Conservation (phyloP, 2,797 vertebrate genomes). For the Thunnus albacares region DNA sequence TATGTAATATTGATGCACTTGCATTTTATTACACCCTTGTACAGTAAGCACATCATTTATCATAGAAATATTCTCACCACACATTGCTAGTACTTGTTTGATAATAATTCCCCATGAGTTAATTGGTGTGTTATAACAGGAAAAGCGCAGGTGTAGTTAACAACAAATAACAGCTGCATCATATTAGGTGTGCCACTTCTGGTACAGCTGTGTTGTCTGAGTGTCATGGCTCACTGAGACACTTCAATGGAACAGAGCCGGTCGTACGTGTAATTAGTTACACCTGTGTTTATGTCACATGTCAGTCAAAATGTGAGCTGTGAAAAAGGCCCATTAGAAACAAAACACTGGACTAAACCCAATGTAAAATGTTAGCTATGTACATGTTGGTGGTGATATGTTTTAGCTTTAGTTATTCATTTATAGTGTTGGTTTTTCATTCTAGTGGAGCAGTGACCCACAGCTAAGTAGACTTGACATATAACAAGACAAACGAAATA, state of each 20-base stretch:
- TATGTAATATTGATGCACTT: background rate
- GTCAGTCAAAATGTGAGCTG: background rate
- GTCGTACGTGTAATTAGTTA: background rate
- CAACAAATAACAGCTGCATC: background rate
- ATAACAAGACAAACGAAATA: no score
- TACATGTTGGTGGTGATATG: background rate
- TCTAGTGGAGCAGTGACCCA: background rate
- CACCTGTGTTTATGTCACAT: background rate
- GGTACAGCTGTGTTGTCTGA: slow-evolving; percentile 1
- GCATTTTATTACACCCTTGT: background rate
- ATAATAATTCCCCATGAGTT: background rate
- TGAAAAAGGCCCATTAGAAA: background rate
- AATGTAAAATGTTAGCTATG: background rate
- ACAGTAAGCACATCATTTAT: background rate
- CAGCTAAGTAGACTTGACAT: no score
- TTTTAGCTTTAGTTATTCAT: background rate
- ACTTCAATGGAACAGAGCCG: slow-evolving; percentile 4
- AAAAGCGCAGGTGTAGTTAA: background rate
- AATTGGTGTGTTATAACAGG: background rate
- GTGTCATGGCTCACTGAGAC: background rate
- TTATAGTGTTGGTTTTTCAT: background rate
- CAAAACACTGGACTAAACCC: background rate
- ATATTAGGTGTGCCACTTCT: slow-evolving; percentile 8
- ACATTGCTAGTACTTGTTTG: background rate
- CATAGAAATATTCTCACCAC: no score